phyloP scores from a whole-genome alignment of 2,888 invertebrate species.

The Orthosia cruda region DNA sequence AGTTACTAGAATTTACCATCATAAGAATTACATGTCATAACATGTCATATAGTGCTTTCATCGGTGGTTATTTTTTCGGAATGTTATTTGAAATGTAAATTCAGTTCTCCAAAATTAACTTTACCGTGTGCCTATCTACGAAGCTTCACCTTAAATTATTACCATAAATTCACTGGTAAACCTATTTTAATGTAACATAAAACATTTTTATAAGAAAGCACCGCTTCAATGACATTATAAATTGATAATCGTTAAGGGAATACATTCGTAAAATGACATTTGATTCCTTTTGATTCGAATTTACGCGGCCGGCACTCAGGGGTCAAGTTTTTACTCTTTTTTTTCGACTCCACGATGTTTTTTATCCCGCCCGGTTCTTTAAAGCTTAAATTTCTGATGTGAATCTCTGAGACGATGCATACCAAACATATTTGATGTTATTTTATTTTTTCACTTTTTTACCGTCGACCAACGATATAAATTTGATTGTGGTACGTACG shows the following conservation, averaged over 20 bases:
- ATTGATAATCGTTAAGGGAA: constrained; percentile 79
- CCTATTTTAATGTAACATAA: constrained; percentile 66
- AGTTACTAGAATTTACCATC: constrained; percentile 1
- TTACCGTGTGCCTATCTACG: constrained; percentile 1
- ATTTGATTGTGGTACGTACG: constrained; percentile 79
- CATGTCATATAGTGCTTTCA: not conserved
- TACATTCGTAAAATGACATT: constrained; percentile 87
- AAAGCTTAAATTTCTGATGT: constrained; percentile 90
- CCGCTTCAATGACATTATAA: constrained; percentile 75
- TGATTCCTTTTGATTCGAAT: constrained; percentile 90
- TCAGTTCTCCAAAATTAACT: constrained; percentile 19
- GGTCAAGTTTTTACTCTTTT: constrained; percentile 80
- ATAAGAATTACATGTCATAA: not conserved
- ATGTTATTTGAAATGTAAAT: constrained; percentile 5
- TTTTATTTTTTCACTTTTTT: constrained; percentile 82
- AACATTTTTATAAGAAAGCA: constrained; percentile 71
- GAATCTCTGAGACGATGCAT: constrained; percentile 89
- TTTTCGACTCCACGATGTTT: constrained; percentile 72
- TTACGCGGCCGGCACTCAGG: constrained; percentile 86
- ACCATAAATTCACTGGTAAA: constrained; percentile 50
- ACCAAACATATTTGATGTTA: constrained; percentile 90
- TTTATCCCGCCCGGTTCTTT: constrained; percentile 84
- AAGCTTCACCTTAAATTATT: constrained; percentile 32
- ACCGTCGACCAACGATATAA: constrained; percentile 80
- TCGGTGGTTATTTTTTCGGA: not conserved